Percentiles rank a stretch among this genome's conserved stretches.
Conservation (phyloP, 2,797 vertebrate species). For the Hypotaenidia philippensis region DNA sequence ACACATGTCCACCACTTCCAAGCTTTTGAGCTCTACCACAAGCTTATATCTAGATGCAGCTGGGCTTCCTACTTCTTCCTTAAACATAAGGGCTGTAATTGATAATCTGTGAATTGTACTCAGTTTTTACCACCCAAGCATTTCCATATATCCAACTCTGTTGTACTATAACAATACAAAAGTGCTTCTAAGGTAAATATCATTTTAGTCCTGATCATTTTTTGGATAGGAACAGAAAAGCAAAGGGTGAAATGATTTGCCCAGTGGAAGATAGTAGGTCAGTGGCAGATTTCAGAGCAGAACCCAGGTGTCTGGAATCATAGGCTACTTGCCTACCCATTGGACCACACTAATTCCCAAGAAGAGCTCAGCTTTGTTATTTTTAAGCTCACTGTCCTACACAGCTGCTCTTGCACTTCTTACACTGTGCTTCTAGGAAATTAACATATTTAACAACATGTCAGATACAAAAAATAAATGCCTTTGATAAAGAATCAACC, state of each 20-base stretch:
- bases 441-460: constrained; percentile 63
- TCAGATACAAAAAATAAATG: constrained; percentile 45
- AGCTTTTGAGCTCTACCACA: not conserved
- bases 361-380: constrained; percentile 53
- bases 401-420: constrained; percentile 64
- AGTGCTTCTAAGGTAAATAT: not conserved
- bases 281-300: not conserved
- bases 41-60: not conserved
- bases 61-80: not conserved
- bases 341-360: constrained; percentile 57
- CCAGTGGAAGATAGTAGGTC: constrained; percentile 26
- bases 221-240: not conserved
- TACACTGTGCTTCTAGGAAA: constrained; percentile 49
- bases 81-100: not conserved
- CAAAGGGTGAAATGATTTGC: not conserved
- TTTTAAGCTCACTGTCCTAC: constrained; percentile 56
- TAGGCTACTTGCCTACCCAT: constrained; percentile 57
- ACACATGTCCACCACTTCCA: not conserved
- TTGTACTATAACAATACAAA: not conserved
- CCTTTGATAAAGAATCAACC: constrained; percentile 15
- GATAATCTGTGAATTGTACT: not conserved
- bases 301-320: constrained; percentile 38
- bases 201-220: not conserved
- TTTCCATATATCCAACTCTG: not conserved
- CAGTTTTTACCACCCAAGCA: not conserved